phyloP scores from a whole-genome alignment of 2,797 vertebrate genomes.

The Poecile montanus region DNA sequence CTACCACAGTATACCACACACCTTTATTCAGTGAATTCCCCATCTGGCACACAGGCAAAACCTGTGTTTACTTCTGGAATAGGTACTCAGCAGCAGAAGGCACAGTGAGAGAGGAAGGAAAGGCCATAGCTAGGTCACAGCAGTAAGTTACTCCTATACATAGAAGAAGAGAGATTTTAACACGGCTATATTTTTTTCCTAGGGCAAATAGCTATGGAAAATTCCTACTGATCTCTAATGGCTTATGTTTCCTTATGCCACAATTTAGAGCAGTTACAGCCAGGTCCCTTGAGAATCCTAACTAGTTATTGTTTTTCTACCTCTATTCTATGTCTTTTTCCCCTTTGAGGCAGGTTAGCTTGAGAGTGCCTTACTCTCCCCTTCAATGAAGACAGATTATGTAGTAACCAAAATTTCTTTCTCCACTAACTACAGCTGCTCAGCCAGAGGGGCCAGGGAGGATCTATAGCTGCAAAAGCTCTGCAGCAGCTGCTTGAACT shows the following conservation, averaged over 20 bases:
- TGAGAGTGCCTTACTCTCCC: neutral
- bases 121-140: neutral
- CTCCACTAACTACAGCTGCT: neutral
- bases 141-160: neutral
- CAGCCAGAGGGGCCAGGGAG: neutral
- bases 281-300: neutral
- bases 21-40: neutral
- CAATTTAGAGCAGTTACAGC: neutral
- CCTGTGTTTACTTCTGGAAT: neutral
- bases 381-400: neutral
- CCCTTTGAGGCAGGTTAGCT: neutral
- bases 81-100: neutral
- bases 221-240: neutral
- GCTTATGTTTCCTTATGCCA: neutral
- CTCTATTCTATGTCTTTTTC: neutral
- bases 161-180: neutral
- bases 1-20: fast-evolving
- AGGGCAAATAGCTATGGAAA: neutral
- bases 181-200: neutral
- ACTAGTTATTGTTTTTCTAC: neutral
- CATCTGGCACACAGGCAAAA: neutral
- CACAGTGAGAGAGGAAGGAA: neutral
- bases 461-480: neutral
- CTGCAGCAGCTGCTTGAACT: neutral
- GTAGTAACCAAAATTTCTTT: neutral